Evolutionary conservation across 2,888 invertebrate species (phyloP).

Genomic region (Zaprionus bogoriensis): DNA sequence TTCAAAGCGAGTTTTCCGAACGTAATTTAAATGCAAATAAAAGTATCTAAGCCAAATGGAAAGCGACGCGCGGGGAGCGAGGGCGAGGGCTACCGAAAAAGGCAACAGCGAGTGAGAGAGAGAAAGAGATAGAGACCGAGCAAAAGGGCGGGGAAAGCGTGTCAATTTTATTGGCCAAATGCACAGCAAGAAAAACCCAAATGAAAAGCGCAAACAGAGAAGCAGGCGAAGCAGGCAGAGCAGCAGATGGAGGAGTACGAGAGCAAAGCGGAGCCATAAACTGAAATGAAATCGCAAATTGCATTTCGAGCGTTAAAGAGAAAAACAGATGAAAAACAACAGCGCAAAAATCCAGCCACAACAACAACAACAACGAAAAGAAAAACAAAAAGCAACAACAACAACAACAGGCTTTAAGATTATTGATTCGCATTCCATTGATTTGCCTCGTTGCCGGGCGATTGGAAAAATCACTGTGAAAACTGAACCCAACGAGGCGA

Average conservation of each 20-base stretch:
- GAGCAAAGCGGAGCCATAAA: conserved; percentile 32
- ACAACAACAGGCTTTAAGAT: conserved; percentile 37
- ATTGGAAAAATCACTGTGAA: conserved; percentile 24
- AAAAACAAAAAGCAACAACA: conserved; percentile 5
- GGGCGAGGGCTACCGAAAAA: conserved; percentile 11
- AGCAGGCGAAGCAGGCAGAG: background rate
- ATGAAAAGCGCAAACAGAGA: conserved; percentile 44
- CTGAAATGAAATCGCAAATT: conserved; percentile 61
- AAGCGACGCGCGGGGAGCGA: conserved; percentile 21
- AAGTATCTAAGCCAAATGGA: conserved; percentile 54
- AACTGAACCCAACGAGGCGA: conserved; percentile 12
- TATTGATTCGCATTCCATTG: conserved; percentile 74
- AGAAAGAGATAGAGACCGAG: background rate
- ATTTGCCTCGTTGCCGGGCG: conserved; percentile 40
- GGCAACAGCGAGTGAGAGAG: background rate
- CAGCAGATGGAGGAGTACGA: background rate
- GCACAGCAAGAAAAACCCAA: conserved; percentile 25
- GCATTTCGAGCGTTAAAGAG: conserved; percentile 50
- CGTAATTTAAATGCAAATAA: conserved; percentile 76
- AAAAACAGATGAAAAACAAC: conserved; percentile 19
- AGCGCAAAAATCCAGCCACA: no score
- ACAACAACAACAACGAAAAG: conserved; percentile 7
- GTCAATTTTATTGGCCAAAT: conserved; percentile 69
- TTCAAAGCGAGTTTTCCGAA: conserved; percentile 50
- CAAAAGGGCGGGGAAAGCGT: conserved; percentile 51